Percentiles rank a stretch among this genome's conserved stretches.
These are phyloP conservation scores for Taphrorychus bicolor DNA, from an alignment of 2,888 invertebrate genomes.

Conservation along the genomic window DNA sequence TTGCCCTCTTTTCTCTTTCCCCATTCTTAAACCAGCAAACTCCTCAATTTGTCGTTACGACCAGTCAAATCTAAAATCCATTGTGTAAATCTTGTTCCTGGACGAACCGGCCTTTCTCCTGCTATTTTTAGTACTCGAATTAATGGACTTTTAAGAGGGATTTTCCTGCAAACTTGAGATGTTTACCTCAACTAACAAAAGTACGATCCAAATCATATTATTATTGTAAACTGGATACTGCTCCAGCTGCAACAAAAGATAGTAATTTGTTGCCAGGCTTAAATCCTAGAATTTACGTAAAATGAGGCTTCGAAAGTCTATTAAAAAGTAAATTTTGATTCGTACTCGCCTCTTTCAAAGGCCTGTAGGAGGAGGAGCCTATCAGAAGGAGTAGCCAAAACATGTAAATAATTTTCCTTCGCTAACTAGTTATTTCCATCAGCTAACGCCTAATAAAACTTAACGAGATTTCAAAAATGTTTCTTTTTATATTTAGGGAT, in stretches of 20 bases:
- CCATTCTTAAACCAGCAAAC: neutral
- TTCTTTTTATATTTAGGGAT: conserved; percentile 1
- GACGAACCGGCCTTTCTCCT: neutral
- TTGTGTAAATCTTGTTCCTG: neutral
- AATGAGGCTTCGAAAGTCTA: too few relatives aligned
- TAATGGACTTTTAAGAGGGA: neutral
- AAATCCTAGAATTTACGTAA: too few relatives aligned
- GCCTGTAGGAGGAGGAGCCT: too few relatives aligned
- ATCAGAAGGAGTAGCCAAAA: too few relatives aligned
- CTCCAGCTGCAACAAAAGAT: too few relatives aligned
- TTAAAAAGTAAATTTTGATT: too few relatives aligned
- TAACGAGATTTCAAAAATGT: neutral
- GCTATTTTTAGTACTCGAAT: neutral
- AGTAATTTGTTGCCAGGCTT: too few relatives aligned
- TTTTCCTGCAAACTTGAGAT: neutral
- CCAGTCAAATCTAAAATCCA: conserved; percentile 6
- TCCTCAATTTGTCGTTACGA: conserved; percentile 5
- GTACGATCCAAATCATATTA: too few relatives aligned
- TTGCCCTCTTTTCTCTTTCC: neutral
- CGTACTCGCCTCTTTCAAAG: too few relatives aligned
- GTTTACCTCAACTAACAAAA: neutral
- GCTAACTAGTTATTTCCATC: neutral
- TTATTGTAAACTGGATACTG: too few relatives aligned
- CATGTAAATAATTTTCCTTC: too few relatives aligned
- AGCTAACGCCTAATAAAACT: neutral